Percentiles rank a stretch among this genome's conserved stretches.
phyloP scores from a whole-genome alignment of 2,888 invertebrate species.

The Hedya salicella region DNA sequence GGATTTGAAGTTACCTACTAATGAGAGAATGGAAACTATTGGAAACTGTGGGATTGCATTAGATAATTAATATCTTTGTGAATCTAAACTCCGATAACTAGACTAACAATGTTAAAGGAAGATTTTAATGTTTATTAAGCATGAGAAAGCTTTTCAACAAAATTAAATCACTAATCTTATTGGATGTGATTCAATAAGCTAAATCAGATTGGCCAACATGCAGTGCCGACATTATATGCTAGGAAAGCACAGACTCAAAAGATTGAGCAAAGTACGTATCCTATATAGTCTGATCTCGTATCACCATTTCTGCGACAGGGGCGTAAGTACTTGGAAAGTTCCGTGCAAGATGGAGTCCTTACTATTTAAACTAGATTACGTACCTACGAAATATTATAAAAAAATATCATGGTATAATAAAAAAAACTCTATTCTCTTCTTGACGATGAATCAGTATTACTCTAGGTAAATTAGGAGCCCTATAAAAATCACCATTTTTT shows the following conservation, averaged over 20 bases:
- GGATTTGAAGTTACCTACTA: constrained; percentile 30
- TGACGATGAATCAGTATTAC: too few relatives aligned
- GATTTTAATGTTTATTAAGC: background rate
- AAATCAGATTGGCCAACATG: constrained; percentile 3
- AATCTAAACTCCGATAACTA: background rate
- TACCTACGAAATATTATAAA: background rate
- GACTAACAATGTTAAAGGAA: background rate
- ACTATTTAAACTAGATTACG: constrained; percentile 31
- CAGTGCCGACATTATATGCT: background rate
- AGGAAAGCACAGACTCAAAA: constrained; percentile 12
- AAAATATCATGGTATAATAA: too few relatives aligned
- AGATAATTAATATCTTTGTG: constrained; percentile 15
- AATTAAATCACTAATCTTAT: background rate
- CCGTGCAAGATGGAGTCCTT: constrained; percentile 27
- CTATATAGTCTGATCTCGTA: constrained; percentile 38
- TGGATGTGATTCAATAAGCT: background rate
- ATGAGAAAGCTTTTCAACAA: too few relatives aligned
- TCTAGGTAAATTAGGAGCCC: too few relatives aligned
- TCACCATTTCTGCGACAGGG: constrained; percentile 33
- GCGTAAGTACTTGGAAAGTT: constrained; percentile 39
- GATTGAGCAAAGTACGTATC: constrained; percentile 10
- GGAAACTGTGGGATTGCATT: constrained; percentile 13
- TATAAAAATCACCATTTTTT: too few relatives aligned
- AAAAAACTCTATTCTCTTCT: too few relatives aligned
- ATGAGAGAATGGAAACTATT: constrained; percentile 12